Evolutionary conservation across 2,113 vertebrate genomes (phyloP), one percentile per base, ranked within the genome.

Genomic region (Neodontobutis hainanensis): DNA sequence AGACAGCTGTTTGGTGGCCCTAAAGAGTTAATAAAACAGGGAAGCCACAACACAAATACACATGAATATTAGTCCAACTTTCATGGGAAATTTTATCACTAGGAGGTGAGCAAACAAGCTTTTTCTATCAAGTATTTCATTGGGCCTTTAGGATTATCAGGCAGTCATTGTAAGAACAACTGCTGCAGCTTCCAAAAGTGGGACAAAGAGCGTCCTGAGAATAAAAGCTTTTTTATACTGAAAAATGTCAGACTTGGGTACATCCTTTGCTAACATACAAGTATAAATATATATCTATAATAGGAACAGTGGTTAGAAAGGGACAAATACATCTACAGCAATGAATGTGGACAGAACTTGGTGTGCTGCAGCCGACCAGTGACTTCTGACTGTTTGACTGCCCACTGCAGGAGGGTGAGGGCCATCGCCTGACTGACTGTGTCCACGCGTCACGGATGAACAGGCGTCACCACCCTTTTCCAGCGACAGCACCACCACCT

Each of bases 211-310:
- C 63, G 64, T 68, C 47, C 71, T 65, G 70, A 67, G 75, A 75
- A 72, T 70, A 65, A 75, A 74, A 76, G 68, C 47, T 62, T 81
- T 69, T 75, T 53, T 15, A 73, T 36, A 61, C 51, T 11, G 5
- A 60, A 71, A 92, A 90, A 91, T 85, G 88, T 84, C 91, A 92
- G 90, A 92, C 87, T 88, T 62, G 86, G 78, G 80, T 82, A 58
- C 84, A 73, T 81, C 75, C 84, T 87, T 84, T 85, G 77, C 85
- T 78, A 61, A 77, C 57, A 38, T 59, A 84, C 78, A 81, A 53
- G 80, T 72, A 76, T 81, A 69, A n/a, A 58, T 27, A 27, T 82
- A 81, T 79, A 85, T 77, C 77, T 66, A 77, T 83, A n/a, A 36
- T 36, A 81, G 48, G 82, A 74, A 78, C n/a, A 73, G 68, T 61